Conservation (phyloP, 2,888 invertebrate genomes). For the Dryobotodes eremita region DNA sequence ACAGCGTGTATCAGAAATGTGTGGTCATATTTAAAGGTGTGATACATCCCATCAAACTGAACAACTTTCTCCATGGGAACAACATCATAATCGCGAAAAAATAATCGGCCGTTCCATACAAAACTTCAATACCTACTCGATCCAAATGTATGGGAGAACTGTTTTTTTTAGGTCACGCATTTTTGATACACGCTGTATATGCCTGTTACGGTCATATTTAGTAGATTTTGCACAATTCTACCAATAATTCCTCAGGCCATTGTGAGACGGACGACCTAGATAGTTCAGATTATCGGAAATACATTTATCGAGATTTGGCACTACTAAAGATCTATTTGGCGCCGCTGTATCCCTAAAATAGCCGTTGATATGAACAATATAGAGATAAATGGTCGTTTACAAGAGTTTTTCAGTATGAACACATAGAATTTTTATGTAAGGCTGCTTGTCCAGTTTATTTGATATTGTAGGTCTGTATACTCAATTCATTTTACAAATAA, state of each 20-base stretch:
- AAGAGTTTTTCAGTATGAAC: background rate
- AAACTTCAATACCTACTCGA: too few species aligned
- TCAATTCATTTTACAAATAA: background rate
- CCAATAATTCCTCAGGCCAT: slow-evolving; percentile 66
- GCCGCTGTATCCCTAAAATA: slow-evolving; percentile 87
- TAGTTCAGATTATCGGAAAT: slow-evolving; percentile 78
- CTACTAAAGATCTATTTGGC: slow-evolving; percentile 85
- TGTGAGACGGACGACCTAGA: slow-evolving; percentile 74
- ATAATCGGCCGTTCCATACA: too few species aligned
- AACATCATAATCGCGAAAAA: too few species aligned
- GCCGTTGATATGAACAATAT: slow-evolving; percentile 74
- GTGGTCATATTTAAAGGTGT: too few species aligned
- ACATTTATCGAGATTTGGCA: slow-evolving; percentile 86
- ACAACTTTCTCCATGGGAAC: too few species aligned
- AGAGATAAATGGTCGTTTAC: slow-evolving; percentile 1
- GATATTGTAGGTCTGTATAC: background rate
- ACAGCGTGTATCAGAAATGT: too few species aligned
- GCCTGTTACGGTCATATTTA: background rate
- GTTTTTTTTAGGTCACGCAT: background rate
- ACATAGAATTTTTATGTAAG: background rate
- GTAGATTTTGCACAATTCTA: slow-evolving; percentile 15
- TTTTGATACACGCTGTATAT: background rate
- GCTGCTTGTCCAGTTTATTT: background rate
- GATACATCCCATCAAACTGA: too few species aligned
- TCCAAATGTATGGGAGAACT: too few species aligned